Conservation (phyloP, 2,797 vertebrate genomes). For the Darevskia mixta region DNA sequence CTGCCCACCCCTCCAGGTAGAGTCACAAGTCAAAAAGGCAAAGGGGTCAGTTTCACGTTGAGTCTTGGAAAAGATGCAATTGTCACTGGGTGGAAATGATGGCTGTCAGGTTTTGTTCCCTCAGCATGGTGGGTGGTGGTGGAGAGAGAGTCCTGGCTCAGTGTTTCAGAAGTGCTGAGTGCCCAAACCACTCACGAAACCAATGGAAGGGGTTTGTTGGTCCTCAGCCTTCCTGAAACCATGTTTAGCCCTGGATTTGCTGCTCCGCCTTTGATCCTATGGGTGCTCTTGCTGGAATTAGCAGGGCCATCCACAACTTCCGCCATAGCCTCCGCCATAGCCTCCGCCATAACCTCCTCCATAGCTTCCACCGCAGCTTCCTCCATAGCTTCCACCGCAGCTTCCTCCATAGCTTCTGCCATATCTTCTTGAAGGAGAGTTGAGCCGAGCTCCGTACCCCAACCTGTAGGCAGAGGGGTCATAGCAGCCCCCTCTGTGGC, state of each 20-base stretch:
- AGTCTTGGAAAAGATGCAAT: neutral
- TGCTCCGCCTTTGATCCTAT: neutral
- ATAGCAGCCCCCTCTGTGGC: conserved; percentile 21
- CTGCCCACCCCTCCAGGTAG: neutral
- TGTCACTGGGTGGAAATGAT: neutral
- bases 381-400: neutral
- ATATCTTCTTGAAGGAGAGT: neutral
- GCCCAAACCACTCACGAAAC: no score
- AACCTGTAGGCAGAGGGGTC: neutral
- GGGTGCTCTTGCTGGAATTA: neutral
- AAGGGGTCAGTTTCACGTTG: neutral
- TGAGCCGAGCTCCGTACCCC: conserved; percentile 1
- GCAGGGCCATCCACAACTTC: neutral
- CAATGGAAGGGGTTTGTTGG: no score
- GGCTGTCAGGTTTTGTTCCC: neutral
- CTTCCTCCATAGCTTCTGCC: neutral
- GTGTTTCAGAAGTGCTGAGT: neutral
- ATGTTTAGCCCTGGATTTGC: neutral
- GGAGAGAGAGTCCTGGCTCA: neutral
- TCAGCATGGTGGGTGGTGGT: no score
- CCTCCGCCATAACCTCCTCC: neutral
- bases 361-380: neutral
- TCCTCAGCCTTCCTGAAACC: neutral
- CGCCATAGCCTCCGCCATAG: neutral
- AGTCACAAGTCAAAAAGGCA: neutral